Conservation (phyloP, 2,113 vertebrate species). For the Odocoileus hemionus region DNA sequence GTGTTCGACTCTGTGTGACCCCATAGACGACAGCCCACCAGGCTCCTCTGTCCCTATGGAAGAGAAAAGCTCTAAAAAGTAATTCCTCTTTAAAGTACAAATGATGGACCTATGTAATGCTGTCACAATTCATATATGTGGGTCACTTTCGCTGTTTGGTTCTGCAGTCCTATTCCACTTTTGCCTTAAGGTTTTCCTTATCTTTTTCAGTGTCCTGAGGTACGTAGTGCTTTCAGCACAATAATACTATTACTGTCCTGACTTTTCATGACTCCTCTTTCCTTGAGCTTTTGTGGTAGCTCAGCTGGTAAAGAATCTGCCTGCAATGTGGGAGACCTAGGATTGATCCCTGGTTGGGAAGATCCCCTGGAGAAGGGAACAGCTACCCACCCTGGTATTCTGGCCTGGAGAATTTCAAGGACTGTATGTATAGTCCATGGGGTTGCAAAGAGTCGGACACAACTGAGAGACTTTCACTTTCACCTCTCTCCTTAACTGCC, state of each 20-base stretch:
- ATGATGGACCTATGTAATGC: background rate
- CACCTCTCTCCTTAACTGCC: background rate
- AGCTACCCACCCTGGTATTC: background rate
- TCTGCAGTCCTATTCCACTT: background rate
- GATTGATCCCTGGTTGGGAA: background rate
- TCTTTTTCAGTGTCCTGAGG: background rate
- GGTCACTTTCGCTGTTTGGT: background rate
- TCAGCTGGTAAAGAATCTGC: background rate
- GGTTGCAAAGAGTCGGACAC: background rate
- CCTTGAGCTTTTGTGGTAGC: background rate
- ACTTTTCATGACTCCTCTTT: background rate
- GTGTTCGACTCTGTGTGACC: too few relatives aligned
- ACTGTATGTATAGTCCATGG: background rate
- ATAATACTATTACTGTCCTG: background rate
- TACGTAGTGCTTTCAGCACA: background rate
- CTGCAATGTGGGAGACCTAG: background rate
- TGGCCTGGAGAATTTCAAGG: background rate
- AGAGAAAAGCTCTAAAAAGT: background rate
- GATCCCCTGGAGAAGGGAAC: background rate
- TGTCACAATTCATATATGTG: background rate
- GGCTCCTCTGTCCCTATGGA: background rate
- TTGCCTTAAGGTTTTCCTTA: background rate
- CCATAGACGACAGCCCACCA: too few relatives aligned
- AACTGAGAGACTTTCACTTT: background rate
- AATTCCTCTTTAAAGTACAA: background rate